phyloP scores from a whole-genome alignment of 2,113 vertebrate genomes.

The Ellobius talpinus region DNA sequence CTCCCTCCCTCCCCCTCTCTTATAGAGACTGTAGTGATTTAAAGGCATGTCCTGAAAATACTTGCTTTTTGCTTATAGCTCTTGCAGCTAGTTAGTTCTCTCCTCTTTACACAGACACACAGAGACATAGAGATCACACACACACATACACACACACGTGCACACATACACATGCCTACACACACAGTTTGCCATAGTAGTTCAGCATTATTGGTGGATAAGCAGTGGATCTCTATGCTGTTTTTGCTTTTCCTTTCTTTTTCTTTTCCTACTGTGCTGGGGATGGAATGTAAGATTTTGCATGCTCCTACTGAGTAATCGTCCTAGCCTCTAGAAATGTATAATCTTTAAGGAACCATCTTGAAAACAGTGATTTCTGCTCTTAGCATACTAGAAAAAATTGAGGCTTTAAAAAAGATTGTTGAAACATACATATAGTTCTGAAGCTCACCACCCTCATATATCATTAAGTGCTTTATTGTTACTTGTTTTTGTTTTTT shows the following conservation, averaged over 20 bases:
- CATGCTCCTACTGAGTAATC: neutral
- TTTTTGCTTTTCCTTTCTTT: neutral
- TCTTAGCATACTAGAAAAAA: neutral
- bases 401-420: neutral
- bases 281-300: neutral
- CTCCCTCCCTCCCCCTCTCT: no score
- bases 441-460: slow-evolving; percentile 1
- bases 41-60: slow-evolving; percentile 54
- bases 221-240: neutral
- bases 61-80: slow-evolving; percentile 44
- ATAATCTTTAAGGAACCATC: slow-evolving; percentile 41
- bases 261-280: neutral
- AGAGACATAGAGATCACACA: neutral
- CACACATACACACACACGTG: neutral
- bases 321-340: neutral
- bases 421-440: neutral
- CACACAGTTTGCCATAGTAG: slow-evolving; percentile 6
- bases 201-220: slow-evolving; percentile 38
- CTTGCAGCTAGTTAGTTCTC: slow-evolving; percentile 30
- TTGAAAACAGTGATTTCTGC: slow-evolving; percentile 55
- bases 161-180: neutral
- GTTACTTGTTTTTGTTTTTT: neutral
- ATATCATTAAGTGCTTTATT: slow-evolving; percentile 25
- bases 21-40: slow-evolving; percentile 38
- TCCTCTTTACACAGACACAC: neutral